Conservation (phyloP, 2,113 vertebrate genomes). For the Epinephelus moara region DNA sequence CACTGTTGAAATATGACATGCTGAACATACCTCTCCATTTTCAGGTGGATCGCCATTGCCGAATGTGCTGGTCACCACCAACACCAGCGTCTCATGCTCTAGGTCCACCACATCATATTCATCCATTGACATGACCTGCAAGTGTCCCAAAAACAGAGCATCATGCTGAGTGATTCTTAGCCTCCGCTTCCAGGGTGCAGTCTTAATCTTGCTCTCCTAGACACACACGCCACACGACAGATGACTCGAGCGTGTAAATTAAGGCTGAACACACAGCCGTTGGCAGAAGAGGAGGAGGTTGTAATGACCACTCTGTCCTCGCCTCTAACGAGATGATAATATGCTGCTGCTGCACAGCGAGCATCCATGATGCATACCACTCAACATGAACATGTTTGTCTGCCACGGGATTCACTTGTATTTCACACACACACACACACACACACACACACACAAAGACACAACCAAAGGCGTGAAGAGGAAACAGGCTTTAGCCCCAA, state of each 20-base stretch:
- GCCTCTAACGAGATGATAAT: slow-evolving; percentile 81
- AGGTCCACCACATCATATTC: slow-evolving; percentile 96
- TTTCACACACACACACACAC: slow-evolving; percentile 18
- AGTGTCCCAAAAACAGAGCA: neutral
- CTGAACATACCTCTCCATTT: slow-evolving; percentile 91
- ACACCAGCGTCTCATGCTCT: slow-evolving; percentile 94
- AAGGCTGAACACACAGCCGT: slow-evolving; percentile 57
- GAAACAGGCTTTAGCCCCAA: slow-evolving; percentile 61
- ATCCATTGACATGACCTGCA: slow-evolving; percentile 95
- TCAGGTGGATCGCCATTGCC: slow-evolving; percentile 97
- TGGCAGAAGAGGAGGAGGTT: slow-evolving; percentile 62
- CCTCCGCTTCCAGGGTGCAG: neutral
- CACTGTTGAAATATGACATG: neutral
- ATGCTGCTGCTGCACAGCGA: slow-evolving; percentile 66
- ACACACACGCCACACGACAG: slow-evolving; percentile 46
- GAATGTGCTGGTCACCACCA: slow-evolving; percentile 96
- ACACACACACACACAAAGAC: slow-evolving; percentile 4
- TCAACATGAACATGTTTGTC: slow-evolving; percentile 55
- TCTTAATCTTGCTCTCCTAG: slow-evolving; percentile 26
- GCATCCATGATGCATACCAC: slow-evolving; percentile 58
- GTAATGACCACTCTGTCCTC: slow-evolving; percentile 74
- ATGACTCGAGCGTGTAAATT: slow-evolving; percentile 63
- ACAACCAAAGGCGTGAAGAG: slow-evolving; percentile 55
- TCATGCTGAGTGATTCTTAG: neutral
- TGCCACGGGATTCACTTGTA: slow-evolving; percentile 7